These are phyloP conservation scores for Diorhabda sublineata DNA, from an alignment of 1,140 invertebrate genomes.

Conservation along the genomic window DNA sequence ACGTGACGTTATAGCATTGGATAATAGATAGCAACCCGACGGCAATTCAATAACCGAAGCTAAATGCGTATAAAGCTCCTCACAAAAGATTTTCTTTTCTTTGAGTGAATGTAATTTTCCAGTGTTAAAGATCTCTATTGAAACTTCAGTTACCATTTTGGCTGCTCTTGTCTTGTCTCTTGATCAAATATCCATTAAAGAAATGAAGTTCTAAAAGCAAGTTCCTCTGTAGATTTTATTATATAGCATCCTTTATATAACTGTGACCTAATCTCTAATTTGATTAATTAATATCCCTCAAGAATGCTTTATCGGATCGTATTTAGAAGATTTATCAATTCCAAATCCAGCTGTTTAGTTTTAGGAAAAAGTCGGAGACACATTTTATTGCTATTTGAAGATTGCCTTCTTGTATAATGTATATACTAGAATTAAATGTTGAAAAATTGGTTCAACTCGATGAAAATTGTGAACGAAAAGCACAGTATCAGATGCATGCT, in stretches of 20 bases:
- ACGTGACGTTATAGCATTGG: too few relatives aligned
- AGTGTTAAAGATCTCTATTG: neutral
- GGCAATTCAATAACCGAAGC: too few relatives aligned
- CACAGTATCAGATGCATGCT: too few relatives aligned
- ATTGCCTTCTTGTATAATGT: too few relatives aligned
- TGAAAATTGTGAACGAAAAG: too few relatives aligned
- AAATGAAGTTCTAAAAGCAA: neutral
- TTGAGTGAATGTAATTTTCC: neutral
- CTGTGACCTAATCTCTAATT: constrained; percentile 5
- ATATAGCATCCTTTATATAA: neutral
- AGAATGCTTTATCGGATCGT: constrained; percentile 8
- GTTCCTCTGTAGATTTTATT: constrained; percentile 6
- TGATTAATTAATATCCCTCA: constrained; percentile 5
- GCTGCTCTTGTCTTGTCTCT: neutral
- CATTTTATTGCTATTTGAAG: too few relatives aligned
- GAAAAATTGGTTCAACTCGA: too few relatives aligned
- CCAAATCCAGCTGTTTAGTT: neutral
- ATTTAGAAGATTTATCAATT: neutral
- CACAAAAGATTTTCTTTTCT: neutral
- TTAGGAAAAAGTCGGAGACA: neutral
- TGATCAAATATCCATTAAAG: neutral
- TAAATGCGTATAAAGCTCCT: neutral
- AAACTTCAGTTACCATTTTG: neutral
- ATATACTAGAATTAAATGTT: too few relatives aligned
- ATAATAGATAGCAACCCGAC: too few relatives aligned